A percentile compares a stretch with the other conserved stretches of the same genome.
Conservation (phyloP, 2,888 invertebrate species). For the Caenorhabditis uteleia region DNA sequence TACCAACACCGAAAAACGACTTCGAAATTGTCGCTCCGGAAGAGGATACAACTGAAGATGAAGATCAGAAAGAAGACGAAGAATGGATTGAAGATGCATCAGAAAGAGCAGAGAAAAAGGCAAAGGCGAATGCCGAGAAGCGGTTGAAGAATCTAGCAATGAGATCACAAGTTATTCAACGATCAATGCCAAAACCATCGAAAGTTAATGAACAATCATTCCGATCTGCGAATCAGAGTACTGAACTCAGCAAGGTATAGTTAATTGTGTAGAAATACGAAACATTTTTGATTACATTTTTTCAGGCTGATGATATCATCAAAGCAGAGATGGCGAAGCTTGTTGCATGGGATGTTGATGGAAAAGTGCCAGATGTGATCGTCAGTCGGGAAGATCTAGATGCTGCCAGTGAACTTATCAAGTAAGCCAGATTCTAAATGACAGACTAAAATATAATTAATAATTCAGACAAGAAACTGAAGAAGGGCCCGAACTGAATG, state of each 20-base stretch:
- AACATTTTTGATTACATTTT: slow-evolving; percentile 1
- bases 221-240: slow-evolving; percentile 44
- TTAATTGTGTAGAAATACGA: neutral
- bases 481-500: slow-evolving; percentile 46
- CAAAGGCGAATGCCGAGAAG: slow-evolving; percentile 69
- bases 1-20: slow-evolving; percentile 93
- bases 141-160: slow-evolving; percentile 55
- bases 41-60: slow-evolving; percentile 75
- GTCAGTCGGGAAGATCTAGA: slow-evolving; percentile 52
- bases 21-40: slow-evolving; percentile 98
- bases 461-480: slow-evolving; percentile 34
- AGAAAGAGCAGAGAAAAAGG: slow-evolving; percentile 63
- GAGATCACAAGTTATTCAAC: slow-evolving; percentile 63
- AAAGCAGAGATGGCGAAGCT: slow-evolving; percentile 73
- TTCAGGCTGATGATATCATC: slow-evolving; percentile 66
- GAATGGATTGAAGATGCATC: slow-evolving; percentile 68
- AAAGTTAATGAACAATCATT: slow-evolving; percentile 59
- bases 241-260: slow-evolving; percentile 50
- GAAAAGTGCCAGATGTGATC: slow-evolving; percentile 50
- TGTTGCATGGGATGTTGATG: slow-evolving; percentile 62
- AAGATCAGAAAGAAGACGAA: slow-evolving; percentile 36
- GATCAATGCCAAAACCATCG: slow-evolving; percentile 60
- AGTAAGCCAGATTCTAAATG: slow-evolving; percentile 7
- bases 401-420: slow-evolving; percentile 47
- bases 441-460: slow-evolving; percentile 1